phyloP scores from a whole-genome alignment of 2,113 vertebrate genomes.

The Nycticorax nycticorax region DNA sequence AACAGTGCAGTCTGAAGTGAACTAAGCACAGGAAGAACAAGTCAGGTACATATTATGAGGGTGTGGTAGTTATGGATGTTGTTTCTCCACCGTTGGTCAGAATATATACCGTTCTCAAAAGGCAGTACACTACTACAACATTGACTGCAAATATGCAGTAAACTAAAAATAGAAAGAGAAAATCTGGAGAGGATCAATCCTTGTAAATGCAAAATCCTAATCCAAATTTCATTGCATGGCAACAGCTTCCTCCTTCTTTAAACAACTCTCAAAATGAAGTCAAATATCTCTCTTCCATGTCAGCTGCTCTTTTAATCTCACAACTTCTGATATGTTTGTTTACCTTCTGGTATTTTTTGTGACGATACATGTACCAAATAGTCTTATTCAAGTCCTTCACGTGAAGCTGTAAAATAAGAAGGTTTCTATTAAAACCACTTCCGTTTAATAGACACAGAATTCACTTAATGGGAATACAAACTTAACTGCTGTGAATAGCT shows the following conservation, averaged over 20 bases:
- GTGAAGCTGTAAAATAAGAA: constrained; percentile 78
- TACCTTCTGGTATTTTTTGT: constrained; percentile 87
- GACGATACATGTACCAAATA: constrained; percentile 86
- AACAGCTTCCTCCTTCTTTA: not conserved
- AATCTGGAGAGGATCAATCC: not conserved
- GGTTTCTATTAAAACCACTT: not conserved
- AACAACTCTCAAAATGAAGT: not conserved
- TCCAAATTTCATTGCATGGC: not conserved
- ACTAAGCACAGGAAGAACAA: constrained; percentile 38
- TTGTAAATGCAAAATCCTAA: not conserved
- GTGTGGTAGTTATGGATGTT: not conserved
- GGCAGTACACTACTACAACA: not conserved
- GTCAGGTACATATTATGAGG: not conserved
- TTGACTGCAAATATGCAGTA: not conserved
- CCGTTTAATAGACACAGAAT: not conserved
- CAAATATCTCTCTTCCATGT: not conserved
- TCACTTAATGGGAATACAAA: not conserved
- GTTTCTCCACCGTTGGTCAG: not conserved
- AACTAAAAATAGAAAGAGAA: not conserved
- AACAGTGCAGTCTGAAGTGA: not conserved
- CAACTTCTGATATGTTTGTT: not conserved
- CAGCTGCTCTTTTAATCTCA: not conserved
- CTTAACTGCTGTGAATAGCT: not conserved
- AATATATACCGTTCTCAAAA: not conserved
- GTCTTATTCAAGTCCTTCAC: constrained; percentile 85